These are phyloP conservation scores for Asarcornis scutulata DNA, from an alignment of 2,113 vertebrate species.

Conservation along the genomic window DNA sequence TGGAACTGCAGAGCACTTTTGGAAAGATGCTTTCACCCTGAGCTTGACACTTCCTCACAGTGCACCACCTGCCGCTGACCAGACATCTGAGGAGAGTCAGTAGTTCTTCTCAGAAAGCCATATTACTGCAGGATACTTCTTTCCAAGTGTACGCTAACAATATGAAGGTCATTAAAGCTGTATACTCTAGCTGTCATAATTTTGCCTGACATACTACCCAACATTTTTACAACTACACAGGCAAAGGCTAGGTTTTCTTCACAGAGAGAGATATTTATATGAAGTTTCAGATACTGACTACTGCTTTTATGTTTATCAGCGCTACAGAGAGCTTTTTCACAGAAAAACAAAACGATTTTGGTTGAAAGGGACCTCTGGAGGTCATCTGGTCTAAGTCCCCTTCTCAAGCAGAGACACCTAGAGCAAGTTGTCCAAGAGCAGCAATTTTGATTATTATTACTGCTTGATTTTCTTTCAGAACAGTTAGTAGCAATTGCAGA, in stretches of 20 bases:
- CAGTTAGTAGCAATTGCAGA: background rate
- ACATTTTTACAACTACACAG: background rate
- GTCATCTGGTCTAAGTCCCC: no score
- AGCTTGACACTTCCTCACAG: fast-evolving
- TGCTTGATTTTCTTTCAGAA: background rate
- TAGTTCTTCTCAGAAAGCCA: background rate
- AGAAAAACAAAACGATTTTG: no score
- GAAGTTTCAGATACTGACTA: background rate
- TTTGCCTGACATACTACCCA: background rate
- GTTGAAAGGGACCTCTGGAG: no score
- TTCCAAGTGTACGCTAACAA: background rate
- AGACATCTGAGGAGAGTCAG: background rate
- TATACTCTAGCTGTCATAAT: background rate
- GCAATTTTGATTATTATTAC: background rate
- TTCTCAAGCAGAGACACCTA: no score
- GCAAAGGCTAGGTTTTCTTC: background rate
- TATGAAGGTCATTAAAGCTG: background rate
- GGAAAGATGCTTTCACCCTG: background rate
- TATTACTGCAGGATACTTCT: background rate
- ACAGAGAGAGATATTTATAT: background rate
- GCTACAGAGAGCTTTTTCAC: background rate
- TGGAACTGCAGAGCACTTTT: background rate
- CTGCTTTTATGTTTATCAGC: background rate
- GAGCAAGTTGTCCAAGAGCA: no score
- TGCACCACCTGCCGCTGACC: background rate